phyloP scores from a whole-genome alignment of 2,888 invertebrate species.

The Brachycybe producta region DNA sequence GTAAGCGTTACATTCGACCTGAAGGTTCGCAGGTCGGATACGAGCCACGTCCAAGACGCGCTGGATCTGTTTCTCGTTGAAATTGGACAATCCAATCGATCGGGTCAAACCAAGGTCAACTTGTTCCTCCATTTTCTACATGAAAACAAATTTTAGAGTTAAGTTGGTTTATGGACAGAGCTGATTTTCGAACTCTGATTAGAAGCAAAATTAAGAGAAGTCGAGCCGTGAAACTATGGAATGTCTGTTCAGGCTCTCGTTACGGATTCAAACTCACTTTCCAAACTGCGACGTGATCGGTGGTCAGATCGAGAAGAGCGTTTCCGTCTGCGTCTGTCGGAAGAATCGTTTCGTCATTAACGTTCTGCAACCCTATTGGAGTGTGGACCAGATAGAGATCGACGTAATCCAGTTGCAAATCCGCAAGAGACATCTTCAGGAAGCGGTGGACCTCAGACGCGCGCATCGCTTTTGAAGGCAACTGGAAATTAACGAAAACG shows the following conservation, averaged over 20 bases:
- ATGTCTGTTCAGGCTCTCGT: no score
- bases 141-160: slow-evolving; percentile 12
- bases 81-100: slow-evolving; percentile 74
- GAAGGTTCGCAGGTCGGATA: slow-evolving; percentile 48
- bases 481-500: slow-evolving; percentile 24
- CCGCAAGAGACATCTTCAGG: slow-evolving; percentile 50
- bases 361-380: slow-evolving; percentile 51
- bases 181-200: no score
- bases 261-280: slow-evolving; percentile 26
- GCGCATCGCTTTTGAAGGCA: slow-evolving; percentile 46
- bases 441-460: slow-evolving; percentile 52
- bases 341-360: slow-evolving; percentile 50
- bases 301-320: slow-evolving; percentile 44
- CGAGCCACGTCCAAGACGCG: slow-evolving; percentile 46
- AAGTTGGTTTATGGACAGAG: no score
- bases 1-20: slow-evolving; percentile 33
- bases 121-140: slow-evolving; percentile 51
- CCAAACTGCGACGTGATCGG: slow-evolving; percentile 63
- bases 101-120: slow-evolving; percentile 54
- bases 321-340: slow-evolving; percentile 43
- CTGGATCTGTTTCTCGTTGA: slow-evolving; percentile 57
- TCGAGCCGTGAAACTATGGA: no score
- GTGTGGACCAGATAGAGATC: slow-evolving; percentile 71
- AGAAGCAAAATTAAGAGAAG: neutral
- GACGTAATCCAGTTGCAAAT: slow-evolving; percentile 60